phyloP scores from a whole-genome alignment of 2,888 invertebrate species.

The Smittia aterrima region DNA sequence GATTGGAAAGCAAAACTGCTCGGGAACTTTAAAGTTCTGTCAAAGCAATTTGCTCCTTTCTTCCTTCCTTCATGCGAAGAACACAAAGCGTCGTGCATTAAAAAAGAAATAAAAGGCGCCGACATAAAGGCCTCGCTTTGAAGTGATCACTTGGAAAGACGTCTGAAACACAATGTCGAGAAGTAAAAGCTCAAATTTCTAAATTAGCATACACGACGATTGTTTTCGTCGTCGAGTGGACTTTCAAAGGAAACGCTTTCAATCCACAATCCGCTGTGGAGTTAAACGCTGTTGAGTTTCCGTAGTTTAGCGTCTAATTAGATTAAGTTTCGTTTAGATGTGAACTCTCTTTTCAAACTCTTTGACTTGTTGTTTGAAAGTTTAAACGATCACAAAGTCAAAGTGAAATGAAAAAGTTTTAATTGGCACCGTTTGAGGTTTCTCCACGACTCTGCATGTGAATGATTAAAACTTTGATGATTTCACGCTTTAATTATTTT shows the following conservation, averaged over 20 bases:
- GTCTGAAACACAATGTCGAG: conserved; percentile 3
- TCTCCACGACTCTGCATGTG: neutral
- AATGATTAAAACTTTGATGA: neutral
- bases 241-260: neutral
- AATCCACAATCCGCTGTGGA: neutral
- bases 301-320: conserved; percentile 1
- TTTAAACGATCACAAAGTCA: neutral
- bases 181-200: conserved; percentile 20
- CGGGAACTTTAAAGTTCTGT: neutral
- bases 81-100: neutral
- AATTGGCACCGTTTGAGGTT: neutral
- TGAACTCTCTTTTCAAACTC: neutral
- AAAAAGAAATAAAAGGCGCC: conserved; percentile 13
- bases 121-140: conserved; percentile 14
- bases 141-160: conserved; percentile 1
- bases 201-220: conserved; percentile 23
- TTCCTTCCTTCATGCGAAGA: too few relatives aligned
- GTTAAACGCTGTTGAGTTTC: neutral
- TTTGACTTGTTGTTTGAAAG: neutral
- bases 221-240: neutral
- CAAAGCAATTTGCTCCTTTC: neutral
- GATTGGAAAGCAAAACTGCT: neutral
- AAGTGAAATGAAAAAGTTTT: neutral
- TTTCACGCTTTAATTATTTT: neutral
- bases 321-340: conserved; percentile 18